A percentile compares a stretch with the other conserved stretches of the same genome.
These are phyloP conservation scores for Cataglyphis cursor DNA, from an alignment of 2,888 invertebrate genomes.

Conservation along the genomic window DNA sequence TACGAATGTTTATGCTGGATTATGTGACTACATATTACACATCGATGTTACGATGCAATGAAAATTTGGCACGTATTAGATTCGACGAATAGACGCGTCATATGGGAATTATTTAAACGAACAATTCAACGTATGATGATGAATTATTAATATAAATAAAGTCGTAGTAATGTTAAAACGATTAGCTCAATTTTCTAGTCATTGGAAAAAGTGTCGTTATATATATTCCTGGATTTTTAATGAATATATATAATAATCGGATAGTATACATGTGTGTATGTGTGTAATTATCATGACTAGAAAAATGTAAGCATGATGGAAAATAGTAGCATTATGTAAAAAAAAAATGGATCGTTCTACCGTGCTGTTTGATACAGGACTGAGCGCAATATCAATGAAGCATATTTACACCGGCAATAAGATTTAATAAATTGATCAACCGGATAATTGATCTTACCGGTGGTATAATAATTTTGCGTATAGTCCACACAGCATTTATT, in stretches of 20 bases:
- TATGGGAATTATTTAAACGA: not conserved
- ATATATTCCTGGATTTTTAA: not conserved
- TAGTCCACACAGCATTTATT: slow-evolving; percentile 84
- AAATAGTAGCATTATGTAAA: slow-evolving; percentile 17
- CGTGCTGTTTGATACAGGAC: slow-evolving; percentile 14
- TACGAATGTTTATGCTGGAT: not conserved
- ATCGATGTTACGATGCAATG: not conserved
- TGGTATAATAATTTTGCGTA: slow-evolving; percentile 76
- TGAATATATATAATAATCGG: not conserved
- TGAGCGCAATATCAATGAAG: slow-evolving; percentile 57
- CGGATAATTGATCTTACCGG: slow-evolving; percentile 53
- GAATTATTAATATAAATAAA: not conserved
- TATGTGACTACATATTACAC: not conserved
- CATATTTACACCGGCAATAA: slow-evolving; percentile 54
- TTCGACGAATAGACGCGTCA: slow-evolving; percentile 21
- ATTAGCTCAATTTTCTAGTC: not conserved
- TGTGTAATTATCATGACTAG: slow-evolving; percentile 26
- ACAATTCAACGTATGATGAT: not conserved
- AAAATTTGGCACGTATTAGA: not conserved
- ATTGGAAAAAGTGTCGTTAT: not conserved
- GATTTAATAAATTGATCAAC: slow-evolving; percentile 65
- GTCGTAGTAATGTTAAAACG: not conserved
- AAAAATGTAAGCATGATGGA: slow-evolving; percentile 12
- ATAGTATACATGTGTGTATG: not conserved
- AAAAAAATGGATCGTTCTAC: slow-evolving; percentile 17